These are phyloP conservation scores for Pterobdella sp. DNA, from an alignment of 2,888 invertebrate species.

Conservation along the genomic window DNA sequence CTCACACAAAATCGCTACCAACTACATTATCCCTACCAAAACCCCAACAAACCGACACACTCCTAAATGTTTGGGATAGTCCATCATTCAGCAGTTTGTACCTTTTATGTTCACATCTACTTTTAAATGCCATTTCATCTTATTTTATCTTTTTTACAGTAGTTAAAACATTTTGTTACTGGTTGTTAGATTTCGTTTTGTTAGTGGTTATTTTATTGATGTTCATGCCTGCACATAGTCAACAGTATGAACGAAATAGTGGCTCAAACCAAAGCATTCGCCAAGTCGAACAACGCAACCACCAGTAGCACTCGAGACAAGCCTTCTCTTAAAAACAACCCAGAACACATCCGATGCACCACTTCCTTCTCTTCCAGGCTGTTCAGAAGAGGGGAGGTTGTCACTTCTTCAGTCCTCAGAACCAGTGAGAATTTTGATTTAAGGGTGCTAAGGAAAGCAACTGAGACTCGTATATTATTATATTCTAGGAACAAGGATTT, in stretches of 20 bases:
- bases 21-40: neutral
- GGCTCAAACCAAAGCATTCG: constrained; percentile 31
- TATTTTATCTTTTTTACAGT: neutral
- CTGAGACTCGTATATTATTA: no score
- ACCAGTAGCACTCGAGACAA: neutral
- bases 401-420: neutral
- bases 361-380: constrained; percentile 5
- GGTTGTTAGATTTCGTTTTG: neutral
- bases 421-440: neutral
- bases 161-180: neutral
- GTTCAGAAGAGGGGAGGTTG: neutral
- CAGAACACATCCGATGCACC: neutral
- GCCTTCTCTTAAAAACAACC: neutral
- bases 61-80: constrained; percentile 18
- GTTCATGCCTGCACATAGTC: neutral
- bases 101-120: neutral
- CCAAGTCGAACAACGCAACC: constrained; percentile 12
- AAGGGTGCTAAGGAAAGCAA: no score
- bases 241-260: constrained; percentile 28
- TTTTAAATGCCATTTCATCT: neutral
- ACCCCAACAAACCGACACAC: constrained; percentile 9
- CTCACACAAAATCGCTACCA: neutral
- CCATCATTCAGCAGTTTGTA: constrained; percentile 18
- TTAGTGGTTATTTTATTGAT: neutral
- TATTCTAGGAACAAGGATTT: no score